A percentile compares a stretch with the other conserved stretches of the same genome.
These are phyloP conservation scores for Peromyscus leucopus DNA, from an alignment of 2,113 vertebrate species.

Conservation along the genomic window DNA sequence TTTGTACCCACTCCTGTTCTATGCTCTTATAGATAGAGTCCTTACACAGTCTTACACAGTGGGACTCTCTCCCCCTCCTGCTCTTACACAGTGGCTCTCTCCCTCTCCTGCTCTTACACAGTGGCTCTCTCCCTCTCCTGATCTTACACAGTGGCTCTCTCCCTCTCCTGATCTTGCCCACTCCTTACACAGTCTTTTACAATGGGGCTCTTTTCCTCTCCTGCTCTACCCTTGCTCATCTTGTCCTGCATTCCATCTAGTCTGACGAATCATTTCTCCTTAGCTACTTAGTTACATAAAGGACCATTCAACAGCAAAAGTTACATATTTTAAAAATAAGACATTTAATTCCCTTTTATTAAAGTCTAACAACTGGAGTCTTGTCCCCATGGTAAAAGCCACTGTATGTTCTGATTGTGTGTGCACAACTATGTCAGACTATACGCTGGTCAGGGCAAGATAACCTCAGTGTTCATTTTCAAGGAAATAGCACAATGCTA, in stretches of 20 bases:
- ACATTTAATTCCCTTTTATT: slow-evolving; percentile 52
- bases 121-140: neutral
- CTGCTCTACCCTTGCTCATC: slow-evolving; percentile 16
- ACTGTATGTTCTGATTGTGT: slow-evolving; percentile 40
- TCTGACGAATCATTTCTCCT: neutral
- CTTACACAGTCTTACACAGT: neutral
- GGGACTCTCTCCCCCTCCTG: neutral
- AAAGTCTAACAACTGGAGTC: slow-evolving; percentile 21
- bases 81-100: neutral
- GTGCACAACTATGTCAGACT: slow-evolving; percentile 59
- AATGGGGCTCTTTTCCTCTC: neutral
- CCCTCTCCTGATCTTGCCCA: neutral
- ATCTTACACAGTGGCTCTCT: neutral
- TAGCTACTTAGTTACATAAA: slow-evolving; percentile 48
- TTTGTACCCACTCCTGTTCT: neutral
- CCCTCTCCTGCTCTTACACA: neutral
- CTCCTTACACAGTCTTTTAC: neutral
- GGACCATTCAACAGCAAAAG: slow-evolving; percentile 38
- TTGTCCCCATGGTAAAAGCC: slow-evolving; percentile 44
- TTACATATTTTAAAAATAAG: slow-evolving; percentile 41
- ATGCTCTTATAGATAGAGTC: neutral
- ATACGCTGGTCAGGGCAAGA: slow-evolving; percentile 67
- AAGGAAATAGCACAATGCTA: slow-evolving; percentile 51
- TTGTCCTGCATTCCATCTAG: neutral
- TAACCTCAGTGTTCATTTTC: slow-evolving; percentile 63